Base-by-base conservation (phyloP, 2,888 invertebrate species). In the Cephalotes varians region DNA sequence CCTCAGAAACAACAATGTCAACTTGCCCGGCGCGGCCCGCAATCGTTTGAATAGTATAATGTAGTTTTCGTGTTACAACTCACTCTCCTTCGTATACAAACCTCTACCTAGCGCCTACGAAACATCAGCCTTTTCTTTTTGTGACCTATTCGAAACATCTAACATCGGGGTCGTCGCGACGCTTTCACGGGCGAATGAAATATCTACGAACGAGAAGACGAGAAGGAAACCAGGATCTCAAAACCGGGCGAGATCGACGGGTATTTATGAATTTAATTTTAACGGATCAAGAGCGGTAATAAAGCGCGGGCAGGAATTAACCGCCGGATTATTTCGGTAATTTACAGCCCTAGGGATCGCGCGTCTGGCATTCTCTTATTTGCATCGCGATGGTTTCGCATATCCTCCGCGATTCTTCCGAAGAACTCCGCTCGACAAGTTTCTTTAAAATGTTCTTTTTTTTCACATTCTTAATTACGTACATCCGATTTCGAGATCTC, bases 1-100 rank as follows among this genome's bases (percentile, higher is more conserved):
- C 93, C 92, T 91, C 91, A 92, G 93, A 93, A 94, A 94, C 93
- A 94, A 94, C 93, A 94, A 92, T 94, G 94, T 94, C 93, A 93
- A 94, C 93, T 93, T 92, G 91, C 91, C 90, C 90, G 86, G 91
- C 87, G 84, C 87, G 86, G 86, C 87, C 89, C 80, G 90, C 91
- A 90, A 93, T 92, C 93, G 91, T 93, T 94, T 92, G 90, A 93
- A 93, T 93, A 92, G 92, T 93, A 91, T 93, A 93, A 93, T 93
- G 92, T 91, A 89, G 90, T 92, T 93, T 92, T 91, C 92, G 90
- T 93, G 93, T 93, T 85, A 82, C 82, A 71, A 76, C 73, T 74
- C 73, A 47, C 81, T 65, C 65, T 28, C 47, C 80, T 62, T 71
- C 74, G 67, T 44, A 1, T 18, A 56, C 49, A 25, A 47, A 31